Base-by-base conservation (phyloP, 2,888 invertebrate genomes). In the Plemyria rubiginata region DNA sequence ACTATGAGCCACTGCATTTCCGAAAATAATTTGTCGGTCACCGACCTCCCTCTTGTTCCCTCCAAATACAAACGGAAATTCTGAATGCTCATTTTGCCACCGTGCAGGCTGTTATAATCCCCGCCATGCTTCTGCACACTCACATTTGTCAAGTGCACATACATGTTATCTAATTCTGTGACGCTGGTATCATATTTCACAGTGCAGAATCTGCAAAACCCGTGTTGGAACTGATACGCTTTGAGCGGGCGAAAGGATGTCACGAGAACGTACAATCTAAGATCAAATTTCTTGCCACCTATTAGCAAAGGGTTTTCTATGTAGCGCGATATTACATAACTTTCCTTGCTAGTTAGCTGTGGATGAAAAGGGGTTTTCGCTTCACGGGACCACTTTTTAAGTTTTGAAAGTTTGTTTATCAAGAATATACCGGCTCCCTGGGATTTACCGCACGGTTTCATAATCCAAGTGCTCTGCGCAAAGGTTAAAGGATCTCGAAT, bases 71-170 rank as follows among this genome's bases (percentile, higher is more conserved):
- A 90, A 48, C 97, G 94, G 57, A 99, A 93, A 93, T 99, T 99
- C 83, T 98, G 97, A 22, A 98, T 96, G 68, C 97, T 98, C 94
- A 98, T 95, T 93, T 99, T 99, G 1, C 99, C 99, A 13, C 99
- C 99, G 78, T 99, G 99, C 60, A 98, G 93, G 72, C 96, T 96
- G 86, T 99, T 99, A 84, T 99, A 99, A 85, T 98, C 99, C 54
- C 97, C 97, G 71, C 99, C 99, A 80, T 98, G 98, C 84, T 98
- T 99, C 87, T 99, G 99, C 13, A 99, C 98, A 62, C 99, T 98
- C 1, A 99, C 99, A 87, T 99, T 99, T 13, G 99, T 99, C 68
- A 99, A 94, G 92, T 99, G 99, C 59, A 99, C 97, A 80, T 98
- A 99, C 96, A 98, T 97, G 84, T 97, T 98, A 85, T 98, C 98